Base-by-base conservation (phyloP, 1,140 invertebrate genomes). In the Periplaneta americana region DNA sequence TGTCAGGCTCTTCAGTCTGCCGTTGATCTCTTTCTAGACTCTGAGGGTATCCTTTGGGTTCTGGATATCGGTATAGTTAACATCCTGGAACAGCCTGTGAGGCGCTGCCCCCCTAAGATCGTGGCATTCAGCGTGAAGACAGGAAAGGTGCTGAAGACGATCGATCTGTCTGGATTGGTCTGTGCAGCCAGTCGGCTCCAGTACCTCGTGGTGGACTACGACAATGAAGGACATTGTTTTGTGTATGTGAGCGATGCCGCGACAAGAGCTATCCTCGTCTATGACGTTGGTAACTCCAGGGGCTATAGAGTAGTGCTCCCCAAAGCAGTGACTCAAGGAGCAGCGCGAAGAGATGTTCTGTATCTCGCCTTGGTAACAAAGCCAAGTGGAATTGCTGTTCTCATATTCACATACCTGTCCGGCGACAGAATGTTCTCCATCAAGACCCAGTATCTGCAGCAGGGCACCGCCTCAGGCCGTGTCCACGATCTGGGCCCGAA, bases 171-270 rank as follows among this genome's bases (percentile, higher is more conserved):
- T 6, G 31, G 32, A 8, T 74, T 82, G 9, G 78, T 80, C 22
- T 74, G 22, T 28, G 35, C 82, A 10, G 35, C n/a, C 39, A 74
- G 39, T 22, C 88, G 91, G 1, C 83, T 93, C 4, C 92, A 93
- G 82, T 92, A 92, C 84, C 81, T 93, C 11, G 88, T 90, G 18
- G 89, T 92, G n/a, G 92, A 93, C 10, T 88, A 88, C 81, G 37
- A 31, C 32, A 3, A n/a, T 17, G 77, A 82, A 2, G 81, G 81
- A 75, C 34, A 34, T 2, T 15, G 18, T 34, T 82, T n/a, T 82
- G 86, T 92, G 17, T 93, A 93, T 83, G 88, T 93, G 1, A 91
- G 90, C 33, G 93, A 94, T 86, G 92, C 92, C 2, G 91, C 91
- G 1, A 89, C 90, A 18, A 86, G 91, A 31, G 90, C 92, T 0